Evolutionary conservation across 2,888 invertebrate genomes (phyloP).

Genomic region (Gonocerus acuteangulatus): DNA sequence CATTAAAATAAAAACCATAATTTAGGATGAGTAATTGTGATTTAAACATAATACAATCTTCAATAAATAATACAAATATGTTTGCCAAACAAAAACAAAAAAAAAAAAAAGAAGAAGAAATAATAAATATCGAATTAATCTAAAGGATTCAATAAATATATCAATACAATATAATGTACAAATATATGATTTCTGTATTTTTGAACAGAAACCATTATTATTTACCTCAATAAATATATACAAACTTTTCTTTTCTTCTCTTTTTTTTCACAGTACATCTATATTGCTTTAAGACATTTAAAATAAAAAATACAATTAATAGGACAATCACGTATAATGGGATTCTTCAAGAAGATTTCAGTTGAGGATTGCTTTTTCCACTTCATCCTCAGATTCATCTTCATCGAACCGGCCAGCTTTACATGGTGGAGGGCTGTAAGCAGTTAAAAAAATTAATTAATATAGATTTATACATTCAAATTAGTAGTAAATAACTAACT

Average conservation of each 20-base stretch:
- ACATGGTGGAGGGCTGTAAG: slow-evolving; percentile 46
- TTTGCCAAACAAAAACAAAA: no score
- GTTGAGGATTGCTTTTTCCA: neutral
- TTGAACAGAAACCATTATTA: neutral
- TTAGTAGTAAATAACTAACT: no score
- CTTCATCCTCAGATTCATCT: slow-evolving; percentile 29
- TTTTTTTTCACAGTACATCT: neutral
- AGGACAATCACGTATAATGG: neutral
- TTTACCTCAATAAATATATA: neutral
- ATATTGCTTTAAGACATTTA: neutral
- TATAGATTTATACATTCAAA: neutral
- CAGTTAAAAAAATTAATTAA: neutral
- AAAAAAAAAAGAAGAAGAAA: no score
- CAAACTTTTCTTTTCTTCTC: neutral
- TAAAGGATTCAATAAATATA: neutral
- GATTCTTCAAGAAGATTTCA: neutral
- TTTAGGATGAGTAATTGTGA: no score
- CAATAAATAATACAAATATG: no score
- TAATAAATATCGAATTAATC: no score
- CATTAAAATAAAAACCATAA: no score
- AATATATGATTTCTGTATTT: neutral
- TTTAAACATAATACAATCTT: no score
- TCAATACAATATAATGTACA: neutral
- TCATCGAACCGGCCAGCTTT: slow-evolving; percentile 46
- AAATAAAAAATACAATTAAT: neutral